Evolutionary conservation across 2,113 vertebrate species (phyloP).

Genomic region (Rhinoderma darwinii): DNA sequence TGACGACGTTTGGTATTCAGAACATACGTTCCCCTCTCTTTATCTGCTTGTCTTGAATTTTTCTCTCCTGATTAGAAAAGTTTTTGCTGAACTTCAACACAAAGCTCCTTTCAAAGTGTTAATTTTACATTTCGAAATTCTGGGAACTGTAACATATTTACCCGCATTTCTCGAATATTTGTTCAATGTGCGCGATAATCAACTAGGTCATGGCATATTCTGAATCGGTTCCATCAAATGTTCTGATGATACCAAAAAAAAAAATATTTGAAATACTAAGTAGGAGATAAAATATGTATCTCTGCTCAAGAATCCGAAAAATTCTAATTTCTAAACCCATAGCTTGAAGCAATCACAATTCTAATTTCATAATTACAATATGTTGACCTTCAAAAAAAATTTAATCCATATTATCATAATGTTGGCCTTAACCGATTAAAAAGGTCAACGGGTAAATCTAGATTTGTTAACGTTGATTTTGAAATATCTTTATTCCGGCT

Average conservation of each 20-base stretch:
- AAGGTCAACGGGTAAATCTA: conserved; percentile 65
- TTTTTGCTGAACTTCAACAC: not conserved
- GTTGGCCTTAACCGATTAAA: conserved; percentile 10
- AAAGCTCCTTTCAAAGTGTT: conserved; percentile 14
- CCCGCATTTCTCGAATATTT: conserved; percentile 3
- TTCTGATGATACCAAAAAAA: not conserved
- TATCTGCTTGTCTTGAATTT: not conserved
- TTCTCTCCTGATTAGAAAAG: conserved; percentile 24
- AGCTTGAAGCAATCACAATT: conserved; percentile 65
- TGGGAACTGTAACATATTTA: not conserved
- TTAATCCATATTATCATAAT: conserved; percentile 72
- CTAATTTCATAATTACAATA: conserved; percentile 68
- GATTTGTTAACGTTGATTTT: conserved; percentile 61
- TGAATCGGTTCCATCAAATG: not conserved
- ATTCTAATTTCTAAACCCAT: conserved; percentile 64
- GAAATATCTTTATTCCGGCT: conserved; percentile 40
- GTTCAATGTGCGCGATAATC: conserved; percentile 32
- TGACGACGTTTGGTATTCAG: conserved; percentile 27
- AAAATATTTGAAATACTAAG: conserved; percentile 52
- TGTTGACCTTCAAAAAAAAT: conserved; percentile 70
- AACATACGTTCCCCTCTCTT: not conserved
- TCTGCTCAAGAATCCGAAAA: conserved; percentile 63
- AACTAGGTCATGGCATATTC: conserved; percentile 48
- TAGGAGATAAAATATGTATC: conserved; percentile 60
- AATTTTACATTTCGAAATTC: conserved; percentile 2